Conservation (phyloP, 2,888 invertebrate species). For the Cosmia trapezina region DNA sequence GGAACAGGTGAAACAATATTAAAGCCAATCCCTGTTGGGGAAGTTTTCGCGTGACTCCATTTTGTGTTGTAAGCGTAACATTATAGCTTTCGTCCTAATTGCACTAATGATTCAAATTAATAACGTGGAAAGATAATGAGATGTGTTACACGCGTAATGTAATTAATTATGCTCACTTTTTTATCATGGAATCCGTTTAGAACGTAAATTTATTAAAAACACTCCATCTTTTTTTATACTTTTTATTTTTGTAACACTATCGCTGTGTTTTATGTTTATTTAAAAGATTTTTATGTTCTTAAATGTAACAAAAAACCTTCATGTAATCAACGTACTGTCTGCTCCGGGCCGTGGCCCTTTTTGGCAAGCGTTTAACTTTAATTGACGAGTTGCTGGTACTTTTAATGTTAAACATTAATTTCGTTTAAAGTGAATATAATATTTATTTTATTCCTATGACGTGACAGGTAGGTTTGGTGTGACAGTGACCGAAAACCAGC, state of each 20-base stretch:
- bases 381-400: slow-evolving; percentile 38
- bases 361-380: slow-evolving; percentile 51
- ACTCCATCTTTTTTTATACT: not conserved
- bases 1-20: slow-evolving; percentile 48
- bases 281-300: slow-evolving; percentile 26
- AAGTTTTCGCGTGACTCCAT: slow-evolving; percentile 74
- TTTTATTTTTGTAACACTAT: not conserved
- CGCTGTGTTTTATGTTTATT: slow-evolving; percentile 14
- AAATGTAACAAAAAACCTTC: slow-evolving; percentile 36
- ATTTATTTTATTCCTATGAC: not conserved
- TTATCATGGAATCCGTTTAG: slow-evolving; percentile 52
- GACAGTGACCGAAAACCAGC: not conserved
- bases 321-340: slow-evolving; percentile 48
- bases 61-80: slow-evolving; percentile 68
- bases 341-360: slow-evolving; percentile 27
- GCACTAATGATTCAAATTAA: slow-evolving; percentile 75
- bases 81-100: slow-evolving; percentile 74
- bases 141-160: slow-evolving; percentile 68
- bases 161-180: slow-evolving; percentile 65
- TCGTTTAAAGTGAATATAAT: slow-evolving; percentile 25
- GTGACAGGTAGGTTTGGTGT: not conserved
- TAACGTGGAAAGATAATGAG: slow-evolving; percentile 74
- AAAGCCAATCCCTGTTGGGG: slow-evolving; percentile 70
- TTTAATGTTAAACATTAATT: slow-evolving; percentile 52
- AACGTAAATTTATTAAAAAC: slow-evolving; percentile 26